Percentiles rank a stretch among this genome's conserved stretches.
phyloP scores from a whole-genome alignment of 2,888 invertebrate species.

The Ormyrus thymus region DNA sequence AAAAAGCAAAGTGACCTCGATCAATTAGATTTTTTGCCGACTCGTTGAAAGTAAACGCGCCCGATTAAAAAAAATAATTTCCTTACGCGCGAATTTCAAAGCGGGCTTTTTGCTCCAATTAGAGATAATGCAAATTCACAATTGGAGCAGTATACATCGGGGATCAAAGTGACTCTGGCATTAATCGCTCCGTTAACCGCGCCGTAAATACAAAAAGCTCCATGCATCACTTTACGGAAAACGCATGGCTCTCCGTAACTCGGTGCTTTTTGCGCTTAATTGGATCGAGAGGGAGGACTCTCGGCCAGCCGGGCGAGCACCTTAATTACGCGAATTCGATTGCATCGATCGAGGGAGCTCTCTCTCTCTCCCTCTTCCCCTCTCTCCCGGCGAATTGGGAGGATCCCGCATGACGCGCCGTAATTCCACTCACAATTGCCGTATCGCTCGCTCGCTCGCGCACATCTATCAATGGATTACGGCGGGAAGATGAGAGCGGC shows the following conservation, averaged over 20 bases:
- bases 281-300: background rate
- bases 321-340: slow-evolving; percentile 51
- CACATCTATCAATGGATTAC: slow-evolving; percentile 48
- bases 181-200: too few species aligned
- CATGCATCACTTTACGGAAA: too few species aligned
- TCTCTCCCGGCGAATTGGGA: slow-evolving; percentile 28
- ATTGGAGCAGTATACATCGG: too few species aligned
- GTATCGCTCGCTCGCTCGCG: slow-evolving; percentile 27
- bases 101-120: too few species aligned
- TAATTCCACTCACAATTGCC: slow-evolving; percentile 37
- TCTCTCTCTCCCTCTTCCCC: background rate
- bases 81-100: too few species aligned
- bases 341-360: slow-evolving; percentile 12
- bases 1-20: too few species aligned
- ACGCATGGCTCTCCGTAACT: background rate
- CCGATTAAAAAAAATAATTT: too few species aligned
- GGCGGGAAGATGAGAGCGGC: slow-evolving; percentile 18
- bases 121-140: too few species aligned
- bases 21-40: too few species aligned
- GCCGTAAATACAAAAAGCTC: too few species aligned
- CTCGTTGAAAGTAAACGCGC: too few species aligned
- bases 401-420: slow-evolving; percentile 29
- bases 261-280: slow-evolving; percentile 30
- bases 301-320: background rate
- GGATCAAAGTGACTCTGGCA: too few species aligned